These are phyloP conservation scores for Seriola aureovittata DNA, from an alignment of 2,113 vertebrate species.

Conservation along the genomic window DNA sequence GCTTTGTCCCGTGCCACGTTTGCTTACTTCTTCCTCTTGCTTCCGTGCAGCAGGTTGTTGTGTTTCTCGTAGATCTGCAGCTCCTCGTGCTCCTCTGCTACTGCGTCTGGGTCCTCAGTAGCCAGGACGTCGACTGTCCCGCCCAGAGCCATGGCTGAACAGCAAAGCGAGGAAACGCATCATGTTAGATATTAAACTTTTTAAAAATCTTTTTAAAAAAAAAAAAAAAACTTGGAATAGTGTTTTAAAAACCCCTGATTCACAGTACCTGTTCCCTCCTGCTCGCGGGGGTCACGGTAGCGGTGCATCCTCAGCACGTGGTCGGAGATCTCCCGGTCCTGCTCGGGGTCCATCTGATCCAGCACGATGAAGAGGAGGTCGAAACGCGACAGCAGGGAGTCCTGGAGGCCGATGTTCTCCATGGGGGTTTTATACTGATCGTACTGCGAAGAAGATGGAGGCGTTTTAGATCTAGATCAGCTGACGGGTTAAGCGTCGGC, in stretches of 20 bases:
- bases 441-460: slow-evolving; percentile 83
- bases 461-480: neutral
- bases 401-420: slow-evolving; percentile 99
- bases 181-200: neutral
- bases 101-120: slow-evolving; percentile 90
- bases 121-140: slow-evolving; percentile 92
- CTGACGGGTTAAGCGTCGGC: neutral
- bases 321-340: slow-evolving; percentile 95
- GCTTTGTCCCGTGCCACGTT: no score
- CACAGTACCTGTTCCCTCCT: slow-evolving; percentile 91
- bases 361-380: slow-evolving; percentile 98
- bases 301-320: slow-evolving; percentile 97
- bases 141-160: slow-evolving; percentile 89
- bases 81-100: slow-evolving; percentile 89
- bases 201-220: neutral
- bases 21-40: slow-evolving; percentile 88
- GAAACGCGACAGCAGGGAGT: slow-evolving; percentile 96
- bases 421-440: slow-evolving; percentile 99
- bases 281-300: slow-evolving; percentile 92
- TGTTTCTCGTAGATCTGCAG: slow-evolving; percentile 97
- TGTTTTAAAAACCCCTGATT: no score
- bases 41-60: slow-evolving; percentile 92
- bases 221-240: no score
- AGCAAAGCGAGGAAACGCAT: neutral
- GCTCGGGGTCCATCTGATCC: slow-evolving; percentile 97